These are phyloP conservation scores for Megamerina dolium DNA, from an alignment of 2,888 invertebrate genomes.

Conservation along the genomic window DNA sequence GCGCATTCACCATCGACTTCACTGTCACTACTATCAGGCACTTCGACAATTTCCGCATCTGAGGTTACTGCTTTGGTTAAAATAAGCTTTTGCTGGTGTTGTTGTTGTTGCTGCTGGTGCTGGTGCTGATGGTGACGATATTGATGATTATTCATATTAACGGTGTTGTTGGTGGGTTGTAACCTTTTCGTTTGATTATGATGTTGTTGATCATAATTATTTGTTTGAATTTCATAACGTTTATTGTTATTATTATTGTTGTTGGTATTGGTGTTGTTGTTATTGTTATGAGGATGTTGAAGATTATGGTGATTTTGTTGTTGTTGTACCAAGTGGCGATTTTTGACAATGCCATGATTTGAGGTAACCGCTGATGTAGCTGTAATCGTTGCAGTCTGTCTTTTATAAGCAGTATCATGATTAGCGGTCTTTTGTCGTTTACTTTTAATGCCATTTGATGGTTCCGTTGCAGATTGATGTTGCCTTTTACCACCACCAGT, in stretches of 20 bases:
- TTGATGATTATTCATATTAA: constrained; percentile 18
- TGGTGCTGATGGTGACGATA: constrained; percentile 12
- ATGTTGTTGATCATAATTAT: constrained; percentile 11
- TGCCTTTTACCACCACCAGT: constrained; percentile 21
- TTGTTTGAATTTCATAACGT: constrained; percentile 20
- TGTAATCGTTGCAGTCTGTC: constrained; percentile 12
- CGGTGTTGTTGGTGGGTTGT: constrained; percentile 15
- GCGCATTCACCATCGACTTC: constrained; percentile 1
- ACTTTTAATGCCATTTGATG: constrained; percentile 9
- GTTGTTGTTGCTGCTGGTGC: constrained; percentile 7
- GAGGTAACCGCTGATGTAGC: constrained; percentile 1
- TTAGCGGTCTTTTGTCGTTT: constrained; percentile 18
- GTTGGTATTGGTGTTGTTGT: too few relatives aligned
- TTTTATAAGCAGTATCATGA: constrained; percentile 13
- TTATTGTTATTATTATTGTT: too few relatives aligned
- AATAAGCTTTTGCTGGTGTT: constrained; percentile 16
- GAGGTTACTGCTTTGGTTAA: constrained; percentile 11
- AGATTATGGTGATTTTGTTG: constrained; percentile 20
- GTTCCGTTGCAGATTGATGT: constrained; percentile 13
- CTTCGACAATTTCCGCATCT: constrained; percentile 29
- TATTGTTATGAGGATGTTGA: constrained; percentile 22
- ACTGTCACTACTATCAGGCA: constrained; percentile 29
- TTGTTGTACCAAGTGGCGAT: constrained; percentile 12
- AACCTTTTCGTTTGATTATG: constrained; percentile 12
- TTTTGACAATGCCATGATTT: constrained; percentile 2